These are phyloP conservation scores for Hylyphantes graminicola DNA, from an alignment of 1,140 invertebrate genomes.

Conservation along the genomic window DNA sequence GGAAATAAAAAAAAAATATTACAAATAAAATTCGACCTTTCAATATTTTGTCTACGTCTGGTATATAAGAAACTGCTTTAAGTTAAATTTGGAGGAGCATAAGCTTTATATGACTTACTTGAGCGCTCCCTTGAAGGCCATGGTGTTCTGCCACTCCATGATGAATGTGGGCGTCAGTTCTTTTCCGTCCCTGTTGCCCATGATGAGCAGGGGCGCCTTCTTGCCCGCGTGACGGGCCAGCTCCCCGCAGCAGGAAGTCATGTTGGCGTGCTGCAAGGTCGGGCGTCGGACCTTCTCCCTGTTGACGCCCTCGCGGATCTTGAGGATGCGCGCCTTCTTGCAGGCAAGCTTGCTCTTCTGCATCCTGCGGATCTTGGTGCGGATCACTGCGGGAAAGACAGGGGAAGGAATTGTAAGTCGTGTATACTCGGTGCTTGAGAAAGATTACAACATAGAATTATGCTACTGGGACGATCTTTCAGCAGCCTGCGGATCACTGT, in stretches of 20 bases:
- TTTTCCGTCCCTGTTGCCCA: conserved; percentile 69
- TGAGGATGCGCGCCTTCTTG: conserved; percentile 69
- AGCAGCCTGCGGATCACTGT: not conserved
- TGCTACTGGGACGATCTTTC: not conserved
- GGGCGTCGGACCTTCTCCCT: conserved; percentile 66
- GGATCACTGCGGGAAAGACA: conserved; percentile 66
- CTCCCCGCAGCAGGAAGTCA: conserved; percentile 68
- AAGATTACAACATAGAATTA: not conserved
- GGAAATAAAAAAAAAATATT: too few species aligned
- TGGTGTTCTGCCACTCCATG: conserved; percentile 67
- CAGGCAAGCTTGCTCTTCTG: conserved; percentile 66
- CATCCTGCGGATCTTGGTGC: conserved; percentile 67
- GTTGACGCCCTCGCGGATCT: conserved; percentile 65
- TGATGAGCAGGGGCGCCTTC: conserved; percentile 69
- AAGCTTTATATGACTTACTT: conserved; percentile 44
- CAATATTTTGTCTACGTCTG: too few species aligned
- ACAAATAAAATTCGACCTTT: too few species aligned
- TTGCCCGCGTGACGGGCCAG: conserved; percentile 63
- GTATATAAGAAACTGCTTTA: too few species aligned
- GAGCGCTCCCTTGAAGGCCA: conserved; percentile 68
- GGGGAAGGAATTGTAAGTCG: not conserved
- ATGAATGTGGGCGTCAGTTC: conserved; percentile 69
- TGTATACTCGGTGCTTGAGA: too few species aligned
- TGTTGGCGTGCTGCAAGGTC: conserved; percentile 66
- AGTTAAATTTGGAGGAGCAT: too few species aligned